Conservation (phyloP, 2,888 invertebrate genomes). For the Lasioglossum villosulum region DNA sequence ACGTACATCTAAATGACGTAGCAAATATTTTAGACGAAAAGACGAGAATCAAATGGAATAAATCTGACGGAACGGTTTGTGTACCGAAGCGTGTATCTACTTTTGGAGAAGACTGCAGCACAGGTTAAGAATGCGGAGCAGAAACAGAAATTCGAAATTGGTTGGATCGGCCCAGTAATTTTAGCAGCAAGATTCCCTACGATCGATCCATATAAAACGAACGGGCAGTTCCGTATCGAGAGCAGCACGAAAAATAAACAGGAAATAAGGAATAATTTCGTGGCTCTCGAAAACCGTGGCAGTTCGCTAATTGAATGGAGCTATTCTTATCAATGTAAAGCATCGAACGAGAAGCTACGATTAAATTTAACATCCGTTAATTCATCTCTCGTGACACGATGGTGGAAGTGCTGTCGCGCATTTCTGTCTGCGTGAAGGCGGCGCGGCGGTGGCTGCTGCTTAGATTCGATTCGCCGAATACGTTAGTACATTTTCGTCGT, state of each 20-base stretch:
- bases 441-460: background rate
- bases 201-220: slow-evolving; percentile 1
- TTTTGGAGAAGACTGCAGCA: background rate
- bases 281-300: slow-evolving; percentile 2
- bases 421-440: background rate
- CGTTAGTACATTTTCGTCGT: slow-evolving; percentile 3
- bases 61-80: background rate
- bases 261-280: background rate
- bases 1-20: too few relatives aligned
- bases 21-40: background rate
- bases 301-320: background rate
- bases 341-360: slow-evolving; percentile 9
- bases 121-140: slow-evolving; percentile 1
- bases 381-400: slow-evolving; percentile 7
- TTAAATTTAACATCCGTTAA: slow-evolving; percentile 24
- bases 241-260: background rate
- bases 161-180: background rate
- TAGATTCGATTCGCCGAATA: slow-evolving; percentile 3
- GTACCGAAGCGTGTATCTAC: background rate
- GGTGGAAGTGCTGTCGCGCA: background rate
- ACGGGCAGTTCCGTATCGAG: background rate
- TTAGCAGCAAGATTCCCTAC: background rate
- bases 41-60: background rate
- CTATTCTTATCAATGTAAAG: slow-evolving; percentile 20
- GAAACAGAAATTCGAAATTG: slow-evolving; percentile 6